phyloP scores from a whole-genome alignment of 1,140 invertebrate genomes.

The Anastrepha obliqua region DNA sequence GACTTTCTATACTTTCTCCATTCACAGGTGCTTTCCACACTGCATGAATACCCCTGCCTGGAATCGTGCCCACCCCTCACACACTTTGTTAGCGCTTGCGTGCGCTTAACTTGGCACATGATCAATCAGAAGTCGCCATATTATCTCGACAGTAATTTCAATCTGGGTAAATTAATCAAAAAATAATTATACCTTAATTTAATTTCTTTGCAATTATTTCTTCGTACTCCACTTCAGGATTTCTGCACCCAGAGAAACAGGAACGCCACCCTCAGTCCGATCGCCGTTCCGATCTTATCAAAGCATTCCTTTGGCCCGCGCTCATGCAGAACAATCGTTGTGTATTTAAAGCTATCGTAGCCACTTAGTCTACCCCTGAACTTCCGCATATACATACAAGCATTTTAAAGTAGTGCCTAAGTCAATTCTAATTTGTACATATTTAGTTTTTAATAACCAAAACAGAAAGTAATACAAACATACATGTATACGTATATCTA shows the following conservation, averaged over 20 bases:
- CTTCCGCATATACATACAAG: not conserved
- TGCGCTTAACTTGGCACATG: conserved; percentile 78
- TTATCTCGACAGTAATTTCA: conserved; percentile 79
- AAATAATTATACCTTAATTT: not conserved
- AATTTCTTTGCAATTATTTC: not conserved
- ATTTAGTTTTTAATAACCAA: conserved; percentile 21
- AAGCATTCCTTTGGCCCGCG: conserved; percentile 80
- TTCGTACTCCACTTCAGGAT: conserved; percentile 59
- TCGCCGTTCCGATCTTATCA: conserved; percentile 78
- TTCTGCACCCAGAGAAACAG: conserved; percentile 76
- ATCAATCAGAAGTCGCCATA: conserved; percentile 78
- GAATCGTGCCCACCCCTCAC: conserved; percentile 76
- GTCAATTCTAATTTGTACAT: conserved; percentile 64
- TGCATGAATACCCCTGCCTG: conserved; percentile 80
- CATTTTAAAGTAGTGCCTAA: conserved; percentile 17
- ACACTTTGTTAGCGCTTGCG: conserved; percentile 77
- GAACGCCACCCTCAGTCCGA: conserved; percentile 77
- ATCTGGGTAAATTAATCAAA: conserved; percentile 74
- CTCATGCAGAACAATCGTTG: conserved; percentile 78
- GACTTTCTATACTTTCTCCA: not conserved
- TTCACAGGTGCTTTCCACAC: conserved; percentile 76
- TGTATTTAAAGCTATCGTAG: conserved; percentile 79
- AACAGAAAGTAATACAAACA: not conserved
- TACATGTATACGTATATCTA: conserved; percentile 7
- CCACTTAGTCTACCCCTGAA: conserved; percentile 71